Base-by-base conservation (phyloP, 2,113 vertebrate species). In the Anolis carolinensis region DNA sequence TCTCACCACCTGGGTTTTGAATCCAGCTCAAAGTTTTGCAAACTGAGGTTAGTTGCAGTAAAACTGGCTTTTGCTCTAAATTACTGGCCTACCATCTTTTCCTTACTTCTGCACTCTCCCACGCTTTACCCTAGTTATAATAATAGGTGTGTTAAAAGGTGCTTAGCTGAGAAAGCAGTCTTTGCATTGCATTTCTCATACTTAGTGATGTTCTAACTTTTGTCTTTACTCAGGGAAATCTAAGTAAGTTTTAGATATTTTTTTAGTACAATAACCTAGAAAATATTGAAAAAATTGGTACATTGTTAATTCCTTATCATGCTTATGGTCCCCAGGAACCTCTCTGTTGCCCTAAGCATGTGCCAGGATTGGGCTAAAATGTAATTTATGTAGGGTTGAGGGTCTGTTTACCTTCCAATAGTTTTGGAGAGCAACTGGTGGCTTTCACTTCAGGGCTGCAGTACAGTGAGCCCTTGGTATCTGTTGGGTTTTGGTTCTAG, bases 251-350 rank as follows among this genome's bases (percentile, higher is more conserved):
- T 71, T 7, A 82, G n/a, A 34, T 4, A 50, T 52, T 68, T 50
- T 78, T 50, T 78, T 25, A 36, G 30, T 32, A 20, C 18, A 59
- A 36, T 44, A 73, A 36, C 23, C 21, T 39, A 73, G 7, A 27
- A 39, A 8, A 39, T 50, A 32, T 30, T 7, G 30, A 30, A 32
- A 70, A 59, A 59, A 44, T 81, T 62, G 25, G 59, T 59, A 13
- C 20, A 25, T 34, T 16, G 20, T 36, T 32, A 27, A 72, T 83
- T 89, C 67, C 59, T 62, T 20, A 18, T n/a, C 88, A 74, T 34
- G 87, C 82, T 91, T 89, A 80, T 30, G 88, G 83, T 59, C 82
- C 74, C 87, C 90, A 88, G 84, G 92, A 88, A 81, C 82, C 86
- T 91, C 92, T 89, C 86, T 36, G 72, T 81, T 68, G 87, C 87